phyloP scores from a whole-genome alignment of 2,888 invertebrate genomes.

The Himalopsyche kuldschensis region DNA sequence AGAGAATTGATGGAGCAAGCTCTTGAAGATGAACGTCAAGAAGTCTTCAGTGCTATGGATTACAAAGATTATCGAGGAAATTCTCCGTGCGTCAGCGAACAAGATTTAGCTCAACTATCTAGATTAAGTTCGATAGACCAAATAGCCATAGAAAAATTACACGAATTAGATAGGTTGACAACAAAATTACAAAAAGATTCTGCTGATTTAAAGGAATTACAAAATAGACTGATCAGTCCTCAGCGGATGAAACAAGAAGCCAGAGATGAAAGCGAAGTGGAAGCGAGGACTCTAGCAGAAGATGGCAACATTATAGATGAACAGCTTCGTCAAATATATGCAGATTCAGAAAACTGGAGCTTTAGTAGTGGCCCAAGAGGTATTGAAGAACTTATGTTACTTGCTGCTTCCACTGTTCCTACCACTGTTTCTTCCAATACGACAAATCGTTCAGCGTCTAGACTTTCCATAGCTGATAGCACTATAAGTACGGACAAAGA shows the following conservation, averaged over 20 bases:
- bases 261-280: conserved; percentile 59
- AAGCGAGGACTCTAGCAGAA: conserved; percentile 63
- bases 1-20: conserved; percentile 55
- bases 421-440: conserved; percentile 46
- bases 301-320: conserved; percentile 70
- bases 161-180: conserved; percentile 76
- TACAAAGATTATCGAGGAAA: conserved; percentile 78
- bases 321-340: conserved; percentile 69
- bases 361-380: conserved; percentile 67
- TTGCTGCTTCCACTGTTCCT: conserved; percentile 47
- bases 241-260: conserved; percentile 51
- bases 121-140: conserved; percentile 76
- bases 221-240: conserved; percentile 69
- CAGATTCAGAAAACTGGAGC: conserved; percentile 69
- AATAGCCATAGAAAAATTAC: conserved; percentile 75
- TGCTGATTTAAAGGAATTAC: conserved; percentile 74
- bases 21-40: conserved; percentile 59
- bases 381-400: conserved; percentile 62
- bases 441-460: conserved; percentile 62
- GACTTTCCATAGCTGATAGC: conserved; percentile 65
- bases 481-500: conserved; percentile 65
- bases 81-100: conserved; percentile 74
- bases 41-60: conserved; percentile 75
- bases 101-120: conserved; percentile 75
- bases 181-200: conserved; percentile 78